Percentiles rank a stretch among this genome's conserved stretches.
Conservation (phyloP, 2,113 vertebrate species). For the Grammomys dolichurus region DNA sequence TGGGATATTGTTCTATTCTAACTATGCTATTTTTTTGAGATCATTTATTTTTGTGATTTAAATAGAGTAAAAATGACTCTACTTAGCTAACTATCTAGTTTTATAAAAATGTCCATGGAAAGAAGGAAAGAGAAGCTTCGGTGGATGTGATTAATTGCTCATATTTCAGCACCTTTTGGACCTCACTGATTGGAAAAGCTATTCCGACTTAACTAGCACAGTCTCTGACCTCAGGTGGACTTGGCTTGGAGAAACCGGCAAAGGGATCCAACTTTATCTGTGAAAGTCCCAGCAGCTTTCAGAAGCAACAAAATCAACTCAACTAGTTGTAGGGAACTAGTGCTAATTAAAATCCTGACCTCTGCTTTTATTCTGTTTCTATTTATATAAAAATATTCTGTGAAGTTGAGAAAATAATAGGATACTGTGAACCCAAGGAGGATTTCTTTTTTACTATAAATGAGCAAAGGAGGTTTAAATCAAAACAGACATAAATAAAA, state of each 20-base stretch:
- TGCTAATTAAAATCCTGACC: neutral
- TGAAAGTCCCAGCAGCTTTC: neutral
- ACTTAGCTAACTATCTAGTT: neutral
- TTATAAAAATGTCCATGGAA: neutral
- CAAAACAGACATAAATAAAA: no score
- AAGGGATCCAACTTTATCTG: neutral
- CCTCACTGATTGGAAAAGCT: neutral
- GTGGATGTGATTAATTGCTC: neutral
- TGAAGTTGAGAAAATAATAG: neutral
- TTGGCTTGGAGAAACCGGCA: neutral
- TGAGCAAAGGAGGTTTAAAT: neutral
- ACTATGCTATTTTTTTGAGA: neutral
- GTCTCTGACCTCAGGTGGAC: neutral
- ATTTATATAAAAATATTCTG: neutral
- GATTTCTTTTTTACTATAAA: conserved; percentile 17
- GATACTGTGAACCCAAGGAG: neutral
- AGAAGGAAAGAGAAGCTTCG: neutral
- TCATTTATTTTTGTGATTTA: neutral
- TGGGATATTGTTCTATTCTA: neutral
- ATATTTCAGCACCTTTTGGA: neutral
- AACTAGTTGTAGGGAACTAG: neutral
- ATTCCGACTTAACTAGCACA: neutral
- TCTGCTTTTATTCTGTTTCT: neutral
- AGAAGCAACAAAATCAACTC: neutral
- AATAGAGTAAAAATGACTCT: neutral